Base-by-base conservation (phyloP, 2,888 invertebrate species). In the Protonemura montana region DNA sequence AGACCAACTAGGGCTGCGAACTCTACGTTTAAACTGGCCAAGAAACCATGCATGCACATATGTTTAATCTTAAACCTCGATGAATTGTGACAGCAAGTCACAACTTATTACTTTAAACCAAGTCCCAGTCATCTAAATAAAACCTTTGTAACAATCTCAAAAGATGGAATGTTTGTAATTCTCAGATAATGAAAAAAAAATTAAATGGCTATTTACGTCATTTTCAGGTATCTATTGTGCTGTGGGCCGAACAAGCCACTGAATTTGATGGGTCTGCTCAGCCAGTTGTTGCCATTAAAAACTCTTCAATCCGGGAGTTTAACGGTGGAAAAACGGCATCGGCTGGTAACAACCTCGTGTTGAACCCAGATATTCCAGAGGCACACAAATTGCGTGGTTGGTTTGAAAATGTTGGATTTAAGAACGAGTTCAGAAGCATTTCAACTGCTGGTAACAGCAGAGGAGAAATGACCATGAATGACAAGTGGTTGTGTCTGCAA, bases 201-300 rank as follows among this genome's bases (percentile, higher is more conserved):
- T 82, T 41, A 41, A 1, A 25, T 13, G 3, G 77, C 42, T 59
- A 21, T 83, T 29, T 10, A 27, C 82, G 26, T 5, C 13, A 59
- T 29, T 86, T 89, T 30, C 90, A 95, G 95, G 93, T 97, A 28
- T 92, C 92, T n/a, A 90, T 99, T 2, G 98, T 98, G 0, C 91
- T 99, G 0, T 99, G 99, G 99, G 98, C 97, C 1, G 93, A 92
- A 42, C 95, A 97, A 90, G 98, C 99, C 0, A 96, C 96, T 90
- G 94, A 94, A 87, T 99, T 99, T 90, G 95, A 96, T 89, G 95
- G 94, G 0, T 92, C 93, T 85, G 92, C 93, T 5, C 94, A 96
- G 90, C 97, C 98, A 0, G 95, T 99, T 0, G 90, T 99, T 42
- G 95, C 97, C 26, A 93, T 97, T 0, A 99, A 98, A 93, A 96